Evolutionary conservation across 2,113 vertebrate genomes (phyloP), one percentile per base, ranked within the genome.

Genomic region (Syrmaticus mikado): DNA sequence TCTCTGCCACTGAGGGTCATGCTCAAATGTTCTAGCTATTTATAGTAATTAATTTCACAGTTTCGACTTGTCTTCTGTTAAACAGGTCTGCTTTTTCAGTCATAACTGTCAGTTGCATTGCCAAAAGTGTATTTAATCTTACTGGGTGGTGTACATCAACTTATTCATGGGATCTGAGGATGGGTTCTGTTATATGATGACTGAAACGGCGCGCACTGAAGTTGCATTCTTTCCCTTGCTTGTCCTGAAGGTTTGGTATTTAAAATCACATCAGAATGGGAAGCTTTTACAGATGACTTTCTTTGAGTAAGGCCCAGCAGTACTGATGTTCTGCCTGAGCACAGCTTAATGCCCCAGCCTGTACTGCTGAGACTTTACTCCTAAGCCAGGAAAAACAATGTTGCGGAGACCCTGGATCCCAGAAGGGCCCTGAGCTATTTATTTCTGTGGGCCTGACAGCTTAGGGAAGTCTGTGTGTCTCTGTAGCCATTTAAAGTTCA

Each of bases 1-100:
- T 58, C 83, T 75, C 85, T 89, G 79, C 75, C 92, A 19, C 34
- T 18, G 52, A 91, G 90, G 87, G 91, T 92, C 68, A 12, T 65
- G 71, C 66, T 91, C 30, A 65, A 88, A 83, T 86, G 90, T 94
- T 88, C 87, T 38, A 55, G 52, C 75, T 96, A 94, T 94, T 93
- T 92, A 89, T 93, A 93, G 87, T 76, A 85, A 89, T 92, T 92
- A 96, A 85, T 95, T 85, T 94, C 76, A 82, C 81, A 88, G 82
- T 90, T 96, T 91, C 73, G 85, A 11, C 57, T 85, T 0, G 1
- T 85, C 52, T 92, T 55, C 57, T 92, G 60, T 65, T 45, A 40
- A 73, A 83, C 76, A 92, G 89, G 72, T 90, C 87, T 90, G 82
- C 68, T 85, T 95, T 92, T 78, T 75, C 57, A 79, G 65, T 90